A percentile compares a stretch with the other conserved stretches of the same genome.
These are phyloP conservation scores for Symphodus melops DNA, from an alignment of 2,113 vertebrate species.

Conservation along the genomic window DNA sequence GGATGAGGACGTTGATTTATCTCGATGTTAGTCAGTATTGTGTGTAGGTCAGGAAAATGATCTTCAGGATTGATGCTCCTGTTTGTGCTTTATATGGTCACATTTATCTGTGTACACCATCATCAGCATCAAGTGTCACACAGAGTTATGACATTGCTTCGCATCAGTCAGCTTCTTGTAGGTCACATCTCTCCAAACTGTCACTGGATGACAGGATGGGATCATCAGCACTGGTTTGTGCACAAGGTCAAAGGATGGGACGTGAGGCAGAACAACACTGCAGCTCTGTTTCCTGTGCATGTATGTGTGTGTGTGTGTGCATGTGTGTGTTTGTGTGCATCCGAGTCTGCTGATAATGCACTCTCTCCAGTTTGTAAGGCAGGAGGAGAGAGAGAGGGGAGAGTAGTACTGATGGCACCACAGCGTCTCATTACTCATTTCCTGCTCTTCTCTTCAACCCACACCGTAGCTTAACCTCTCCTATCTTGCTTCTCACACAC, in stretches of 20 bases:
- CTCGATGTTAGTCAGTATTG: too few species aligned
- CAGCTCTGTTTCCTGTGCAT: slow-evolving; percentile 3
- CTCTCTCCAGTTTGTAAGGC: slow-evolving; percentile 5
- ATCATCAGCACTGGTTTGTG: not conserved
- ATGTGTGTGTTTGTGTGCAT: slow-evolving; percentile 4
- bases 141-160: slow-evolving; percentile 1
- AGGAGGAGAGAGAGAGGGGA: slow-evolving; percentile 12
- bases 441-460: slow-evolving; percentile 29
- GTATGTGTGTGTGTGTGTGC: slow-evolving; percentile 13
- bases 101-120: slow-evolving; percentile 10
- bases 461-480: slow-evolving; percentile 21
- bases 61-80: not conserved
- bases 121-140: slow-evolving; percentile 2
- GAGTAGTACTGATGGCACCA: slow-evolving; percentile 21
- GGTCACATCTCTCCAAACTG: slow-evolving; percentile 6
- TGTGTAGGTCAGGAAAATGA: too few species aligned
- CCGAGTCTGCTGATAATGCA: slow-evolving; percentile 34
- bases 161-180: not conserved
- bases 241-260: slow-evolving; percentile 33
- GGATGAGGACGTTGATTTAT: too few species aligned
- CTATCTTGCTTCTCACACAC: not conserved
- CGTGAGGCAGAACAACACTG: not conserved
- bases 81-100: not conserved
- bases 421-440: slow-evolving; percentile 57
- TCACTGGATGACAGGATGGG: not conserved